Percentiles rank a stretch among this genome's conserved stretches.
Evolutionary conservation across 2,888 invertebrate genomes (phyloP).

Genomic region (Ypsolopha sequella): DNA sequence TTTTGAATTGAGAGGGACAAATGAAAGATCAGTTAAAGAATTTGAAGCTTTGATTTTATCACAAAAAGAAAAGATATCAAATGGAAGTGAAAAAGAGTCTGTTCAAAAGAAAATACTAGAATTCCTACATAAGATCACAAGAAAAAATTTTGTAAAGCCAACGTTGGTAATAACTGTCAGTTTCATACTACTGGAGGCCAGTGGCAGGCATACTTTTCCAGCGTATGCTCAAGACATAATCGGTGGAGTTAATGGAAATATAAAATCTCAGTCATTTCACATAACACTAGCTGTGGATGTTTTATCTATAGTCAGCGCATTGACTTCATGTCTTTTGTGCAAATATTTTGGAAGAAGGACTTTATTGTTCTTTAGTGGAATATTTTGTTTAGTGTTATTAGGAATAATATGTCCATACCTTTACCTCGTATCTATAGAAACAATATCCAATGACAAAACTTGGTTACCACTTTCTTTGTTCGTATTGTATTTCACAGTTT

Average conservation of each 20-base stretch:
- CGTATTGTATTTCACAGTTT: conserved; percentile 29
- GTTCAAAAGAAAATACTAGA: conserved; percentile 9
- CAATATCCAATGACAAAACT: conserved; percentile 19
- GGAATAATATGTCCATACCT: conserved; percentile 25
- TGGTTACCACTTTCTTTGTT: conserved; percentile 31
- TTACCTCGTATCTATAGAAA: conserved; percentile 19
- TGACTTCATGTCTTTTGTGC: conserved; percentile 30
- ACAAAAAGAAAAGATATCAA: conserved; percentile 19
- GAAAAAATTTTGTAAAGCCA: conserved; percentile 35
- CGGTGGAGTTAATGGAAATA: background rate
- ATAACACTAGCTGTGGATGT: conserved; percentile 26
- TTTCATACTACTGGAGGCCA: conserved; percentile 26
- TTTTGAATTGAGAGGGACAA: conserved; percentile 8
- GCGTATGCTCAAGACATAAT: conserved; percentile 36
- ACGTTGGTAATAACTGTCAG: conserved; percentile 24
- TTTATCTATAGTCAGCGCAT: conserved; percentile 29
- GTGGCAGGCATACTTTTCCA: conserved; percentile 39
- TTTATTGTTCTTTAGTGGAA: conserved; percentile 34
- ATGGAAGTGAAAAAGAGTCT: conserved; percentile 8
- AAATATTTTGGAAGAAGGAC: conserved; percentile 32
- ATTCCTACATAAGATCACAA: conserved; percentile 27
- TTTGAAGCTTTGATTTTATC: conserved; percentile 26
- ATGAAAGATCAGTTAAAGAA: conserved; percentile 18
- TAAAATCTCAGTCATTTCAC: conserved; percentile 16
- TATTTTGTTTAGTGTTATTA: conserved; percentile 22